These are phyloP conservation scores for Tetraodon nigroviridis DNA, from an alignment of 2,113 vertebrate genomes.

Conservation along the genomic window DNA sequence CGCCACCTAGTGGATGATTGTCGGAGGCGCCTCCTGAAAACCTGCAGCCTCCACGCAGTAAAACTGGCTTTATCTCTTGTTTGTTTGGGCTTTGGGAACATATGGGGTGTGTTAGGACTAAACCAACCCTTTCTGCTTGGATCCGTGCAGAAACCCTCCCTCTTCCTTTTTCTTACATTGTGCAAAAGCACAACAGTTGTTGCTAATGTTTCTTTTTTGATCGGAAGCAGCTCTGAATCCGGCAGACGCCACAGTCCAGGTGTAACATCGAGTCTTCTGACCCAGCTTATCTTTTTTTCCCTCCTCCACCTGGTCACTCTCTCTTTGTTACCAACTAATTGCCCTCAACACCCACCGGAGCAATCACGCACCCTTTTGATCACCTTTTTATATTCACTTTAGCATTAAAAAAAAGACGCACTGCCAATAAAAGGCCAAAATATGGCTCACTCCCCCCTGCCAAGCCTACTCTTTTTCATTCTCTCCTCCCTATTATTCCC, in stretches of 20 bases:
- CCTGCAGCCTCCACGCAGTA: slow-evolving; percentile 18
- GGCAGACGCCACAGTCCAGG: slow-evolving; percentile 38
- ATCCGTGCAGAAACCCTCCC: slow-evolving; percentile 14
- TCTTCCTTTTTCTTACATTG: slow-evolving; percentile 10
- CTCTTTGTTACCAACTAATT: slow-evolving; percentile 1
- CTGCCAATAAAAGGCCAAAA: slow-evolving; percentile 54
- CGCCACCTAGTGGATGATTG: slow-evolving; percentile 59
- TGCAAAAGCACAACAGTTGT: slow-evolving; percentile 21
- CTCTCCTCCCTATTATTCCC: slow-evolving; percentile 56
- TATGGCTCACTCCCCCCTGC: slow-evolving; percentile 50
- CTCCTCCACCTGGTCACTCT: not conserved
- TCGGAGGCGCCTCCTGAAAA: slow-evolving; percentile 2
- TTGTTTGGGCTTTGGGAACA: slow-evolving; percentile 56
- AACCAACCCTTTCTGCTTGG: slow-evolving; percentile 19
- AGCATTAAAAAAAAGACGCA: slow-evolving; percentile 48
- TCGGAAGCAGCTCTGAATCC: slow-evolving; percentile 8
- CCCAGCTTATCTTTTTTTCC: not conserved
- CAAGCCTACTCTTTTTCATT: slow-evolving; percentile 42
- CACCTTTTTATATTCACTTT: slow-evolving; percentile 60
- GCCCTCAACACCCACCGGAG: slow-evolving; percentile 33
- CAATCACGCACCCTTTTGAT: slow-evolving; percentile 60
- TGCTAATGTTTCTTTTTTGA: slow-evolving; percentile 8
- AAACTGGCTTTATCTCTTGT: slow-evolving; percentile 41
- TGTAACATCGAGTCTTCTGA: slow-evolving; percentile 28
- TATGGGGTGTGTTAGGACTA: slow-evolving; percentile 50